Percentiles rank a stretch among this genome's conserved stretches.
phyloP scores from a whole-genome alignment of 2,797 vertebrate genomes.

The Scomberomorus guttatus region DNA sequence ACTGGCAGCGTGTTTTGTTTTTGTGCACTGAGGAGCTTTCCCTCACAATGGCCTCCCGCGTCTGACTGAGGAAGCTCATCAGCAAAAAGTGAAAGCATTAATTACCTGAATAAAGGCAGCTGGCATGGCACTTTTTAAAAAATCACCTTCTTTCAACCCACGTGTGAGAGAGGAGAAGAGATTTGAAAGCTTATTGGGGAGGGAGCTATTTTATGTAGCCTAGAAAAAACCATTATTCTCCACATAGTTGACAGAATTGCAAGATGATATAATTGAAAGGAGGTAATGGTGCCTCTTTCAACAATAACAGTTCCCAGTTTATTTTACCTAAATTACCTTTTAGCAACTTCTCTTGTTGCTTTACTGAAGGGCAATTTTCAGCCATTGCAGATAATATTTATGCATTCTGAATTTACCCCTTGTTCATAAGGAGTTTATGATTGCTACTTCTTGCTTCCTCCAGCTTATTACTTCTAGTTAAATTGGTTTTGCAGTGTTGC shows the following conservation, averaged over 20 bases:
- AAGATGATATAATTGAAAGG: constrained; percentile 57
- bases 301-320: constrained; percentile 64
- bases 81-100: constrained; percentile 68
- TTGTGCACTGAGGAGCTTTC: constrained; percentile 31
- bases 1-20: constrained; percentile 59
- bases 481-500: constrained; percentile 39
- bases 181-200: constrained; percentile 42
- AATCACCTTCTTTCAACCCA: constrained; percentile 36
- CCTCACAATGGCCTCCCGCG: constrained; percentile 55
- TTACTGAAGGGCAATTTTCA: constrained; percentile 45
- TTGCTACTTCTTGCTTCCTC: constrained; percentile 24
- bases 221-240: constrained; percentile 54
- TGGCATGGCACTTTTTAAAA: constrained; percentile 55
- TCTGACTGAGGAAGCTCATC: constrained; percentile 64
- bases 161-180: constrained; percentile 9
- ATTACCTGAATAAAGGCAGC: constrained; percentile 74
- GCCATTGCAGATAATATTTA: constrained; percentile 35
- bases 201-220: constrained; percentile 41
- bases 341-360: constrained; percentile 36
- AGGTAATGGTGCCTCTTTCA: constrained; percentile 57
- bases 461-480: constrained; percentile 38
- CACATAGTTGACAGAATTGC: constrained; percentile 40
- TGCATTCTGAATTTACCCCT: constrained; percentile 35
- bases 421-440: constrained; percentile 31
- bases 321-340: constrained; percentile 58